A percentile compares a stretch with the other conserved stretches of the same genome.
phyloP scores from a whole-genome alignment of 2,888 invertebrate genomes.

The Campoplex nolae region DNA sequence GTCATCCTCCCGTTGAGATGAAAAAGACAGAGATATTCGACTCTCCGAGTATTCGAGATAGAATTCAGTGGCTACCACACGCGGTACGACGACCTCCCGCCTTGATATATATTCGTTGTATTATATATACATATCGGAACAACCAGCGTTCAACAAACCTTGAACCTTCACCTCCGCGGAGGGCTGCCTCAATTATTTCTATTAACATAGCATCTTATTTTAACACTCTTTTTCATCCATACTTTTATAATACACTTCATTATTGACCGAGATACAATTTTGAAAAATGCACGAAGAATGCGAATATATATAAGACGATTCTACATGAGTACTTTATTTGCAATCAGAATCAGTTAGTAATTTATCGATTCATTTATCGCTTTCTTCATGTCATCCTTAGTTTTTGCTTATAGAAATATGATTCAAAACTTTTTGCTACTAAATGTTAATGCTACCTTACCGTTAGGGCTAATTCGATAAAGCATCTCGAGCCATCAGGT shows the following conservation, averaged over 20 bases:
- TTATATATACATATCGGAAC: slow-evolving; percentile 6
- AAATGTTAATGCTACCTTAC: too few species aligned
- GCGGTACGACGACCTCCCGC: slow-evolving; percentile 73
- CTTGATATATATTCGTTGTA: slow-evolving; percentile 48
- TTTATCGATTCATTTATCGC: too few species aligned
- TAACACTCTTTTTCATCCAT: not conserved
- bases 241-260: too few species aligned
- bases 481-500: too few species aligned
- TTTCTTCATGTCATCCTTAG: too few species aligned
- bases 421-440: too few species aligned
- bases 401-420: not conserved
- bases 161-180: slow-evolving; percentile 54
- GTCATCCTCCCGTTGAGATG: slow-evolving; percentile 73
- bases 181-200: slow-evolving; percentile 27
- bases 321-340: too few species aligned
- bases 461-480: too few species aligned
- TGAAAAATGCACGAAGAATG: too few species aligned
- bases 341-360: too few species aligned
- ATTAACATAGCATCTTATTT: not conserved
- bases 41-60: slow-evolving; percentile 68
- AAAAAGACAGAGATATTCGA: slow-evolving; percentile 46
- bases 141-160: slow-evolving; percentile 48
- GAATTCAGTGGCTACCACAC: slow-evolving; percentile 64
- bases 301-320: too few species aligned
- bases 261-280: too few species aligned